Conservation (phyloP, 2,888 invertebrate species). For the Parnassius glacialis region DNA sequence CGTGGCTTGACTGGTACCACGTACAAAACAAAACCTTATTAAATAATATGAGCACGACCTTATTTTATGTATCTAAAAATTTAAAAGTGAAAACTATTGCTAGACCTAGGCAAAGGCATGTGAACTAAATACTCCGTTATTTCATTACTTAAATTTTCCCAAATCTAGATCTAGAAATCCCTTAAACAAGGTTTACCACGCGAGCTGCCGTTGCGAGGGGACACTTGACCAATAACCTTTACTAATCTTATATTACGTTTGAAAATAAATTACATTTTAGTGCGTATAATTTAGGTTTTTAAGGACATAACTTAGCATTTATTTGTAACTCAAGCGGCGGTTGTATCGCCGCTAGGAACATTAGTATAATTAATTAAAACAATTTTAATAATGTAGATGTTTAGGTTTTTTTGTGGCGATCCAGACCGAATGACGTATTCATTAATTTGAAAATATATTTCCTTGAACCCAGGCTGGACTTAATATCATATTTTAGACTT, state of each 20-base stretch:
- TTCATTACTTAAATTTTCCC: background rate
- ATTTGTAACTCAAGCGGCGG: background rate
- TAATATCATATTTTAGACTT: no score
- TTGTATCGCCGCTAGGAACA: background rate
- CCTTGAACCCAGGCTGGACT: no score
- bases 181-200: slow-evolving; percentile 1
- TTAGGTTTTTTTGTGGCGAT: no score
- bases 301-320: slow-evolving; percentile 7
- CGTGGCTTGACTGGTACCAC: no score
- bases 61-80: no score
- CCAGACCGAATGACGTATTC: no score
- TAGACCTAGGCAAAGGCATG: no score
- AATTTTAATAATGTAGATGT: background rate
- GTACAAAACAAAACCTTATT: no score
- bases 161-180: slow-evolving; percentile 10
- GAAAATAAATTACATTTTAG: slow-evolving; percentile 9
- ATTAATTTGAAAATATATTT: no score
- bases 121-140: background rate
- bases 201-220: background rate
- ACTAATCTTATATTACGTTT: slow-evolving; percentile 4
- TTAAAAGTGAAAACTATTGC: no score
- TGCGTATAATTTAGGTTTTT: slow-evolving; percentile 6
- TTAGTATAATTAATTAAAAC: background rate
- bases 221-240: slow-evolving; percentile 5
- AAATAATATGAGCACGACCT: no score